These are phyloP conservation scores for Drosophila navojoa DNA, from an alignment of 1,140 invertebrate species.

Conservation along the genomic window DNA sequence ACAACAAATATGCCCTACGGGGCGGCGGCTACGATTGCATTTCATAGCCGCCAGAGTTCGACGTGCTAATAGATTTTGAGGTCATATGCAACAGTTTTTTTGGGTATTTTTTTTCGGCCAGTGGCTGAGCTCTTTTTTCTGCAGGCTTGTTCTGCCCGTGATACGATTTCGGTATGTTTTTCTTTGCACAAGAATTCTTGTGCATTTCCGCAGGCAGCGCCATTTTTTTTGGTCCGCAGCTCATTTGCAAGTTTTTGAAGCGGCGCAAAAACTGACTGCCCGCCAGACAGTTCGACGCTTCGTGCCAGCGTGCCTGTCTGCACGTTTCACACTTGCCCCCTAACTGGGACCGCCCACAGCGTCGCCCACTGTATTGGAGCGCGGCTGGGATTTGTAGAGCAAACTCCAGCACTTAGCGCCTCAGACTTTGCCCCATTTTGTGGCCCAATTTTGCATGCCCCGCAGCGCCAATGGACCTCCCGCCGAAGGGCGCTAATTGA, in stretches of 20 bases:
- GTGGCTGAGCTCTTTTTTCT: conserved; percentile 28
- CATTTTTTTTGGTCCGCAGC: conserved; percentile 63
- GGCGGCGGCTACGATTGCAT: conserved; percentile 64
- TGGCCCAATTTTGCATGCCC: conserved; percentile 54
- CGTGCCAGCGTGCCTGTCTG: conserved; percentile 74
- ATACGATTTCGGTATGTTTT: conserved; percentile 68
- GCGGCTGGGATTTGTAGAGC: conserved; percentile 58
- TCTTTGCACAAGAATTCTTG: conserved; percentile 75
- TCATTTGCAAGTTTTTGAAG: conserved; percentile 75
- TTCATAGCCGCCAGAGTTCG: conserved; percentile 77
- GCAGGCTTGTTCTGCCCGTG: conserved; percentile 39
- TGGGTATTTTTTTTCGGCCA: conserved; percentile 7
- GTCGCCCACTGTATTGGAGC: conserved; percentile 42
- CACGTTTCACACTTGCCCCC: conserved; percentile 68
- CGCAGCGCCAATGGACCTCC: conserved; percentile 30
- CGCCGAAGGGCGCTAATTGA: conserved; percentile 44
- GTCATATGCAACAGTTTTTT: conserved; percentile 74
- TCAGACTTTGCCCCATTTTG: conserved; percentile 48
- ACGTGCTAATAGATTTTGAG: conserved; percentile 83
- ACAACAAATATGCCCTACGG: conserved; percentile 43
- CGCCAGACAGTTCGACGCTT: conserved; percentile 72
- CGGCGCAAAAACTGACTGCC: conserved; percentile 40
- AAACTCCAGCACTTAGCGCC: conserved; percentile 55
- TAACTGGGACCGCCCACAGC: conserved; percentile 62
- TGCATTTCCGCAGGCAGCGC: conserved; percentile 73